Base-by-base conservation (phyloP, 2,113 vertebrate genomes). In the Tupaia chinensis region DNA sequence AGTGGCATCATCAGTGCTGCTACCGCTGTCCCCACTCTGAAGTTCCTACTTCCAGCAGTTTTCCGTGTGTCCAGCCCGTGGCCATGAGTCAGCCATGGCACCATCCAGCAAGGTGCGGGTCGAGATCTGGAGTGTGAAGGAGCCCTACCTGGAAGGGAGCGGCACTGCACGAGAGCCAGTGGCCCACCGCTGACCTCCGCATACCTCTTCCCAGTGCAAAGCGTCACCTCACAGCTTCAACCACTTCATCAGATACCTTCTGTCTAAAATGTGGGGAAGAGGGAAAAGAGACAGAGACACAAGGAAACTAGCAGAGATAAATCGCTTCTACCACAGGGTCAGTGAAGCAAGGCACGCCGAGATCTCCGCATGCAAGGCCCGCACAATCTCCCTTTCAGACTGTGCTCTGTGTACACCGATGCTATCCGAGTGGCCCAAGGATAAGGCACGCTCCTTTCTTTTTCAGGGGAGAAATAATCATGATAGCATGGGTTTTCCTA, bases 141-240 rank as follows among this genome's bases (percentile, higher is more conserved):
- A 20, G 69, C 44, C 44, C 44, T 44, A 44, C 44, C 44, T 44
- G 44, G 5, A 44, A 44, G 44, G 44, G 5, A 44, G 44, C 44
- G 44, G 20, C 20, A 1, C 0, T 13, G 44, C 4, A 1, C 15
- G 0, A 13, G 8, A 29, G 2, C 0, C 6, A 4, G 25, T 5
- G 0, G 5, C 12, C 6, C 34, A 9, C 60, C 10, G 9, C 2
- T 25, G 13, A 23, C 32, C n/a, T 11, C 10, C 11, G 17, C 15
- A 2, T 10, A 0, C 1, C 73, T 16, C 25, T 63, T 66, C n/a
- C 1, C 3, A 23, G 7, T 7, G 14, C 27, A 32, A 61, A 13
- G 19, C 2, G 3, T 13, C 72, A 0, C 15, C 14, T 9, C 17
- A 53, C 10, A 23, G 63, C 7, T 83, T 76, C 34, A 63, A 2